A percentile compares a stretch with the other conserved stretches of the same genome.
phyloP scores from a whole-genome alignment of 2,113 vertebrate genomes.

The Chamaea fasciata region DNA sequence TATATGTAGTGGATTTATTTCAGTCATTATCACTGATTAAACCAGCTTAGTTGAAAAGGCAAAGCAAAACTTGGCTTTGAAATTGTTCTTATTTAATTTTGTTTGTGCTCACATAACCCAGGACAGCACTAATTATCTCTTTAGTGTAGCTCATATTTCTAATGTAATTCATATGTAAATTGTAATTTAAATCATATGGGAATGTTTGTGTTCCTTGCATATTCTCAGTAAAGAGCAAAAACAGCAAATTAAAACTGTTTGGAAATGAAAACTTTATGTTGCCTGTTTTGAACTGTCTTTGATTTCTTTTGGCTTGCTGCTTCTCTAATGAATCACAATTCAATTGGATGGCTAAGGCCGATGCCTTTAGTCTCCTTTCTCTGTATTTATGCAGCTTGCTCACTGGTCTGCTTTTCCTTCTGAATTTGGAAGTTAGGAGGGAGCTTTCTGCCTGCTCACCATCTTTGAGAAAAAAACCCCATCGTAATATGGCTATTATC shows the following conservation, averaged over 20 bases:
- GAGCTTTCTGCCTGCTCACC: not conserved
- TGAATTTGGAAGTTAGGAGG: not conserved
- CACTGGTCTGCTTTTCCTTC: not conserved
- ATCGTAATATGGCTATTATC: not conserved
- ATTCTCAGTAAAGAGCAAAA: slow-evolving; percentile 70
- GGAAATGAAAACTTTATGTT: slow-evolving; percentile 73
- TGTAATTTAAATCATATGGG: slow-evolving; percentile 78
- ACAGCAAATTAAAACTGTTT: slow-evolving; percentile 70
- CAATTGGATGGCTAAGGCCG: slow-evolving; percentile 8
- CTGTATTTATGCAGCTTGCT: not conserved
- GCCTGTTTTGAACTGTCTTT: slow-evolving; percentile 65
- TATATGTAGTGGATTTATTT: slow-evolving; percentile 69
- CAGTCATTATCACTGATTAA: slow-evolving; percentile 79
- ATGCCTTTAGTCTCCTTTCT: not conserved
- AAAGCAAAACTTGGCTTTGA: slow-evolving; percentile 79
- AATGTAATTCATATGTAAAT: slow-evolving; percentile 84
- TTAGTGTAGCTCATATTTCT: slow-evolving; percentile 79
- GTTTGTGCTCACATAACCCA: slow-evolving; percentile 74
- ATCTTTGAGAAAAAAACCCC: not conserved
- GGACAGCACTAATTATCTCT: slow-evolving; percentile 81
- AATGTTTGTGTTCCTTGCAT: slow-evolving; percentile 74
- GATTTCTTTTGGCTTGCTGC: slow-evolving; percentile 60
- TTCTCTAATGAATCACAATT: slow-evolving; percentile 26
- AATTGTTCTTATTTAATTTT: slow-evolving; percentile 81
- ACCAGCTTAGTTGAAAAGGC: slow-evolving; percentile 72